Evolutionary conservation across 37 sponge, comb jelly and placozoan genomes (phyloP).

Genomic region (Ianthella basta): DNA sequence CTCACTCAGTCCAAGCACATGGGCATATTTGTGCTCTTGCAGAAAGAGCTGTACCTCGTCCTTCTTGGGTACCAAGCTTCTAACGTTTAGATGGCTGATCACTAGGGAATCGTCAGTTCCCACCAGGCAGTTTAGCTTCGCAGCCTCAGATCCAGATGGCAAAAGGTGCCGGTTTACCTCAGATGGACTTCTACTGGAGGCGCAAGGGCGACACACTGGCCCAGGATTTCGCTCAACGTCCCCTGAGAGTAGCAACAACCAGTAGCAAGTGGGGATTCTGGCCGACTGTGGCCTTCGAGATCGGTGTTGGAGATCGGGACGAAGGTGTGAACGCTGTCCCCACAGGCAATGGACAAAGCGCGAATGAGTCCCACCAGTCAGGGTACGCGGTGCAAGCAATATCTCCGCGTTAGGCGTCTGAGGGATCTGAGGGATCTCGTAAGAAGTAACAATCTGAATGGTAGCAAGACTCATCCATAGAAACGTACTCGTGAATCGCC

Average conservation of each 20-base stretch:
- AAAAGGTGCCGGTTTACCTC: neutral
- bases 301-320: too few relatives aligned
- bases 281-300: too few relatives aligned
- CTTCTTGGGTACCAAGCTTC: constrained; percentile 20
- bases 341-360: too few relatives aligned
- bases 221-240: constrained; percentile 19
- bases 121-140: neutral
- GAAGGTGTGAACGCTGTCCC: too few relatives aligned
- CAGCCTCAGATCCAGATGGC: neutral
- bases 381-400: too few relatives aligned
- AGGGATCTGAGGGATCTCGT: too few relatives aligned
- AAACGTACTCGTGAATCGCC: too few relatives aligned
- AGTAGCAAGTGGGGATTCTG: too few relatives aligned
- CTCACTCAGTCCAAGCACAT: constrained; percentile 12
- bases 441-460: too few relatives aligned
- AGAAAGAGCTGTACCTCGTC: neutral
- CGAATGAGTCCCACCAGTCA: too few relatives aligned
- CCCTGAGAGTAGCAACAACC: neutral
- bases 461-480: too few relatives aligned
- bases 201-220: neutral
- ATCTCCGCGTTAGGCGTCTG: too few relatives aligned
- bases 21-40: neutral
- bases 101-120: neutral
- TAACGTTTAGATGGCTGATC: neutral
- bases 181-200: neutral